phyloP scores from a whole-genome alignment of 1,140 invertebrate species.

The Bacillus rossius region DNA sequence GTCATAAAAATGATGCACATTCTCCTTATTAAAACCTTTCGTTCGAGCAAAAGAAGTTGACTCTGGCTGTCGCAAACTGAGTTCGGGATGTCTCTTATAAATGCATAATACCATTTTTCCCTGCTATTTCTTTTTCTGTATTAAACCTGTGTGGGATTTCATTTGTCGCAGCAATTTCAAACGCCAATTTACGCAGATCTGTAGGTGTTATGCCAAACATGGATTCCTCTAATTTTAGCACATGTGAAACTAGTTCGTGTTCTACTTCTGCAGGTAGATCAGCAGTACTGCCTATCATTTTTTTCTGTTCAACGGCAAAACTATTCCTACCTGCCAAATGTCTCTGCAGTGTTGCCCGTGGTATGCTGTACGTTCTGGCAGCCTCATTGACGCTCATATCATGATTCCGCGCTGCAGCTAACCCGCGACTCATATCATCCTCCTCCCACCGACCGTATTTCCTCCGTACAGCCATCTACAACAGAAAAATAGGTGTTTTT shows the following conservation, averaged over 20 bases:
- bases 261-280: background rate
- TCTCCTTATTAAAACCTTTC: constrained; percentile 35
- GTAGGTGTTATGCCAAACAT: constrained; percentile 6
- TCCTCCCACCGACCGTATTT: constrained; percentile 4
- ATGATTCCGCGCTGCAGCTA: constrained; percentile 7
- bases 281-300: background rate
- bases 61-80: constrained; percentile 39
- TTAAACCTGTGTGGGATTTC: constrained; percentile 29
- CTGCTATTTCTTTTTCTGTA: constrained; percentile 33
- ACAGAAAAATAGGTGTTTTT: background rate
- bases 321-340: constrained; percentile 13
- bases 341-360: constrained; percentile 9
- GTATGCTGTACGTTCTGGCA: background rate
- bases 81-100: constrained; percentile 20
- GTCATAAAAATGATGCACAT: constrained; percentile 32
- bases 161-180: background rate
- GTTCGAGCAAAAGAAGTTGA: constrained; percentile 37
- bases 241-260: background rate
- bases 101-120: constrained; percentile 38
- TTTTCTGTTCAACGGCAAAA: constrained; percentile 3
- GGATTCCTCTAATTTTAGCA: background rate
- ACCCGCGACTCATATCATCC: constrained; percentile 6
- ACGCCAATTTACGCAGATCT: background rate
- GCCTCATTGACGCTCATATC: constrained; percentile 15
- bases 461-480: background rate